Base-by-base conservation (phyloP, 1,140 invertebrate species). In the Cherax destructor region DNA sequence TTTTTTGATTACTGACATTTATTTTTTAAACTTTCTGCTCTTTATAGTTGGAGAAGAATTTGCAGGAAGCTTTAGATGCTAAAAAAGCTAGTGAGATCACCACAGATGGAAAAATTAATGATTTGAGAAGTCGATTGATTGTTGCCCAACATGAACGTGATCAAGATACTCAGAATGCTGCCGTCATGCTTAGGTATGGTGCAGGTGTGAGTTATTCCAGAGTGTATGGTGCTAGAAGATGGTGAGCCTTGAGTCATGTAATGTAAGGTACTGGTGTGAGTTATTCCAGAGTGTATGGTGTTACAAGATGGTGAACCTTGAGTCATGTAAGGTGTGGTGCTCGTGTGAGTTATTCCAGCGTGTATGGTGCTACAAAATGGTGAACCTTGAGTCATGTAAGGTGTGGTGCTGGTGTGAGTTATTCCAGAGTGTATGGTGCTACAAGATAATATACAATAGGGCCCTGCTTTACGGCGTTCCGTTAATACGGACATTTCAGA, bases 271-370 rank as follows among this genome's bases (percentile, higher is more conserved):
- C 61, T 86, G 61, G 11, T 9, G 9, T 56, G 13, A 56, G 52
- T 13, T 56, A 9, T 56, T 56, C 6, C 13, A 56, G 52, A 56
- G 9, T 56, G 5, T 56, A 56, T 56, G 13, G 13, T 11, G n/a
- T n/a, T n/a, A n/a, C n/a, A n/a, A n/a, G n/a, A n/a, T n/a, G n/a
- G n/a, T n/a, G n/a, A n/a, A n/a, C n/a, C n/a, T n/a, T n/a, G n/a
- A n/a, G n/a, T n/a, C n/a, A n/a, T n/a, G n/a, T n/a, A n/a, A 52
- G 94, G 96, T 92, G 96, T 97, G 93, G 97, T 98, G 16, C 61
- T 86, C 10, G 10, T 6, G 6, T 56, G 11, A 56, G 52, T 11
- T 56, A 6, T 56, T 56, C 2, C 11, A 56, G 52, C 6, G 6
- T 56, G 52, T 56, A 56, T 56, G 11, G 11, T 11, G n/a, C n/a